These are phyloP conservation scores for Tenthredo scrophulariae DNA, from an alignment of 2,888 invertebrate genomes.

Conservation along the genomic window DNA sequence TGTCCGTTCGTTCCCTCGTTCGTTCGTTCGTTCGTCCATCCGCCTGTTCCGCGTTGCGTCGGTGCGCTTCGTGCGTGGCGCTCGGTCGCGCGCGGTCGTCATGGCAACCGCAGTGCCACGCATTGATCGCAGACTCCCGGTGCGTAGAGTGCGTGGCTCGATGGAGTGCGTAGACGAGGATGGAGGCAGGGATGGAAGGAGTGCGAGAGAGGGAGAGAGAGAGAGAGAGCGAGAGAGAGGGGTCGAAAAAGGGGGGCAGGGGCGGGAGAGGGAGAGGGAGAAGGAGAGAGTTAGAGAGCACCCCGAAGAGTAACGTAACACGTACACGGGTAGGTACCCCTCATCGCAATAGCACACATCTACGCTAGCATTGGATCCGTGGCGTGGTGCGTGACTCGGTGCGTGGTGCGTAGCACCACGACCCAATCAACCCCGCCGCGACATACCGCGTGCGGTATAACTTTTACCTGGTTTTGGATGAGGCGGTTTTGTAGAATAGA, in stretches of 20 bases:
- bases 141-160: constrained; percentile 68
- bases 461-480: constrained; percentile 10
- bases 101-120: constrained; percentile 76
- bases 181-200: constrained; percentile 53
- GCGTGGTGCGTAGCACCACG: constrained; percentile 48
- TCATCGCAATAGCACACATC: constrained; percentile 43
- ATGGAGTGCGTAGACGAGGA: constrained; percentile 68
- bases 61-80: constrained; percentile 66
- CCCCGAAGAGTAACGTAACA: constrained; percentile 55
- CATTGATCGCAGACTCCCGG: constrained; percentile 78
- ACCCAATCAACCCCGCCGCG: constrained; percentile 52
- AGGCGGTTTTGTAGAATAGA: not conserved
- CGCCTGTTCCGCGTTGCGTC: constrained; percentile 54
- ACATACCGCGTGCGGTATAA: constrained; percentile 50
- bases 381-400: constrained; percentile 42
- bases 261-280: constrained; percentile 54
- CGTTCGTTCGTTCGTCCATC: constrained; percentile 24
- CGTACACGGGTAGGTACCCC: constrained; percentile 38
- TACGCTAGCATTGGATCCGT: constrained; percentile 34
- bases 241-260: not conserved
- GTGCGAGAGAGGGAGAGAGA: constrained; percentile 32
- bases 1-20: constrained; percentile 24
- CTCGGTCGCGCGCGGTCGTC: constrained; percentile 69
- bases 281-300: constrained; percentile 45
- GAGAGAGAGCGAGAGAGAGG: constrained; percentile 43